Percentiles rank a stretch among this genome's conserved stretches.
phyloP scores from a whole-genome alignment of 1,140 invertebrate species.

The Matsumurasca onukii region DNA sequence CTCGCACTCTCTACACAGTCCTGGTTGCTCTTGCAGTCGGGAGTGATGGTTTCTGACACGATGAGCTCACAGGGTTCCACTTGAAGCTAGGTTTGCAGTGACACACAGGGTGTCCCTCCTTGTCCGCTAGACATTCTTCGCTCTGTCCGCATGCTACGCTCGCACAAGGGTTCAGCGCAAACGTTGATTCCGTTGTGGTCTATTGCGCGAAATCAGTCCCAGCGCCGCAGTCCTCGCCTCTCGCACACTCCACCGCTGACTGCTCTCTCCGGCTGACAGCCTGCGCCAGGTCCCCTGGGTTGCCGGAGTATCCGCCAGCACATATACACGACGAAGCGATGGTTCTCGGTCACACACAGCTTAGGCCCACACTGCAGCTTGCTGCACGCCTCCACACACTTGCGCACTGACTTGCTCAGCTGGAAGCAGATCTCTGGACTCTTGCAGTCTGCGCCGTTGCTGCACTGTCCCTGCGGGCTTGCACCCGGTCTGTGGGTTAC shows the following conservation, averaged over 20 bases:
- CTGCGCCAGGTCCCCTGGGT: constrained; percentile 72
- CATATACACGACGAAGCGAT: constrained; percentile 84
- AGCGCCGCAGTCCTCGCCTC: constrained; percentile 68
- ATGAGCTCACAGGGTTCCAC: constrained; percentile 78
- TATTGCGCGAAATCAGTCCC: constrained; percentile 58
- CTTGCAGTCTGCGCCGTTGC: constrained; percentile 76
- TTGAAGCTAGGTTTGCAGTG: constrained; percentile 72
- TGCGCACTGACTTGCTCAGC: constrained; percentile 68
- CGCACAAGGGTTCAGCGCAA: constrained; percentile 75
- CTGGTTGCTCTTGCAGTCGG: constrained; percentile 69
- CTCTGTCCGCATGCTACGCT: constrained; percentile 77
- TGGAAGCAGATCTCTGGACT: constrained; percentile 84
- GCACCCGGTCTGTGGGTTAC: constrained; percentile 73
- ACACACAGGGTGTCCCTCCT: constrained; percentile 67
- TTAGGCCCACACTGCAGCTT: constrained; percentile 88
- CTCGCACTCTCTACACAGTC: constrained; percentile 69
- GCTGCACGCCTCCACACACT: constrained; percentile 82
- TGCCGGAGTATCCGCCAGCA: constrained; percentile 73
- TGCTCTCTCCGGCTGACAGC: constrained; percentile 66
- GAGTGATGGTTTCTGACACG: constrained; percentile 83
- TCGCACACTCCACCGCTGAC: constrained; percentile 59
- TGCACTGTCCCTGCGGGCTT: constrained; percentile 68
- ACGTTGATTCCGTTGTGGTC: constrained; percentile 56
- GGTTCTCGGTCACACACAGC: constrained; percentile 77
- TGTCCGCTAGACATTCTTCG: constrained; percentile 72